Base-by-base conservation (phyloP, 2,113 vertebrate species). In the Muntiacus muntjak region DNA sequence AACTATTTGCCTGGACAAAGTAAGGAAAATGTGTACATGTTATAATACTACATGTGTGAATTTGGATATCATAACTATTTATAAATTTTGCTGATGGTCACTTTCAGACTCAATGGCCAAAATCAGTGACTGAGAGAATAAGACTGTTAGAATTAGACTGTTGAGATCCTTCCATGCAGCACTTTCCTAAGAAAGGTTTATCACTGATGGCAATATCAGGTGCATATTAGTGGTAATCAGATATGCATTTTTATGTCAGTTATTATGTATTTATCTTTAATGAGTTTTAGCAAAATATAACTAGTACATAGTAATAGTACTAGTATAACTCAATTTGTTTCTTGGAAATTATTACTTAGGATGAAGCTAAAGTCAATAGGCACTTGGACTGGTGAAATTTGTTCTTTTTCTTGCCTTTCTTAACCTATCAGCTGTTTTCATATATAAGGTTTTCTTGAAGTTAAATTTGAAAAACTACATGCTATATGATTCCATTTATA, bases 211-310 rank as follows among this genome's bases (percentile, higher is more conserved):
- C 19, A 45, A 36, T 43, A 76, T 40, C 19, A 79, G 43, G 96
- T 71, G 62, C 25, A 9, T 84, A 36, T 83, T 28, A 74, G 6
- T 87, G 43, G 52, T 50, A 87, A 26, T 13, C 10, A 90, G 52
- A 50, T 64, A 50, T 15, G 45, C 28, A 64, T 67, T 94, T 79
- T 79, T 19, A 50, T 79, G 28, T 91, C 57, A 96, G 64, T 96
- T 81, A 74, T 97, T 64, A 87, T 71, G 8, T 47, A 9, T 79
- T 50, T 95, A 82, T 86, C 93, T 97, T 95, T 60, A 94, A 64
- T 52, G 23, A 88, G 14, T 57, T 50, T 90, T 62, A 84, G 33
- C 57, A 92, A 93, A 95, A 71, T 81, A 1, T 92, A 92, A 50
- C 30, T 91, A 82, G 6, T 10, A 26, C 10, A 58, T 78, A 92